phyloP scores from a whole-genome alignment of 1,140 invertebrate species.

The Pogonus chalceus region DNA sequence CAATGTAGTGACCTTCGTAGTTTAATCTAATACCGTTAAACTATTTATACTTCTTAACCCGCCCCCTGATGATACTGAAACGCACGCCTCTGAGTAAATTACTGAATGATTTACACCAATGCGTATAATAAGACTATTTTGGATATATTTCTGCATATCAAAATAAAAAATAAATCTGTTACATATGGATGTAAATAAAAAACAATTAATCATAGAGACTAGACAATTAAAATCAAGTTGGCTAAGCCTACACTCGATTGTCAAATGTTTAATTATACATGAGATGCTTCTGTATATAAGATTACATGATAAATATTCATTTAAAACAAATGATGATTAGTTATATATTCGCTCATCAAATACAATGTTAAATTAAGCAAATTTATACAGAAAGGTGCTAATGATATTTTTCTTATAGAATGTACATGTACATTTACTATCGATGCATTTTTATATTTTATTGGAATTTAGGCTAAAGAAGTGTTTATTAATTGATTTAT shows the following conservation, averaged over 20 bases:
- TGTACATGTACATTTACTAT: too few species aligned
- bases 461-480: too few species aligned
- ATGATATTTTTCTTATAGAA: too few species aligned
- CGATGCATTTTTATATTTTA: too few species aligned
- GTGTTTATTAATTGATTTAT: too few species aligned
- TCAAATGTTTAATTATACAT: background rate
- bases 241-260: background rate
- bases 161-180: background rate
- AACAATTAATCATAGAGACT: background rate
- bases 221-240: too few species aligned
- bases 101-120: too few species aligned
- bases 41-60: background rate
- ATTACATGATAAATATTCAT: background rate
- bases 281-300: background rate
- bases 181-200: background rate
- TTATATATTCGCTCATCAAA: too few species aligned
- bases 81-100: background rate
- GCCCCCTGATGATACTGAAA: background rate
- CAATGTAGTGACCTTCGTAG: background rate
- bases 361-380: too few species aligned
- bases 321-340: too few species aligned
- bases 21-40: conserved; percentile 2
- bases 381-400: too few species aligned
- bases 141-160: background rate
- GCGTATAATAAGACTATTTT: background rate